Conservation (phyloP, 2,113 vertebrate genomes). For the Alexandromys fortis region DNA sequence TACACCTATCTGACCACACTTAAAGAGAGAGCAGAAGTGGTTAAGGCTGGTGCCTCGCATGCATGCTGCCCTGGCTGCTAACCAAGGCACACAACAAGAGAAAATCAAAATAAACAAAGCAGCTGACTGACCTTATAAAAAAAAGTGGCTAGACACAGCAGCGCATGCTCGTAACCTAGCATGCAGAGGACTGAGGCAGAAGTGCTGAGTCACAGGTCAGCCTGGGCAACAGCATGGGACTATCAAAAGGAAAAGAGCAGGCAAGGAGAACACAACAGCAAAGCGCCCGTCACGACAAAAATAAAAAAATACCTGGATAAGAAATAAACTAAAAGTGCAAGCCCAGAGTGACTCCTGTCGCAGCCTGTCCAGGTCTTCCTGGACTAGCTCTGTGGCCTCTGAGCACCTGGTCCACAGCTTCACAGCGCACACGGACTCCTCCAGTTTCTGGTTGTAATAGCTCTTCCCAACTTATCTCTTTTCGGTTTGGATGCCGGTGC, state of each 20-base stretch:
- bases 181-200: too few species aligned
- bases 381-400: not conserved
- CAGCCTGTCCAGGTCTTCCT: not conserved
- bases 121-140: not conserved
- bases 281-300: not conserved
- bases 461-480: not conserved
- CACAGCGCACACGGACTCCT: not conserved
- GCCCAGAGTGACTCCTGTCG: not conserved
- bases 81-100: not conserved
- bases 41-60: not conserved
- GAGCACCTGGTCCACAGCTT: not conserved
- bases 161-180: not conserved
- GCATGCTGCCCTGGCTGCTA: not conserved
- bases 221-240: too few species aligned
- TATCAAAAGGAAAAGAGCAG: not conserved
- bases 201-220: not conserved
- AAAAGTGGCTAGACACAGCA: not conserved
- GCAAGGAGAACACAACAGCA: not conserved
- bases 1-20: not conserved
- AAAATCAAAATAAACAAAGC: not conserved
- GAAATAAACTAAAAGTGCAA: not conserved
- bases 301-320: not conserved
- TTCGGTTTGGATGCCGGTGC: not conserved
- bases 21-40: not conserved
- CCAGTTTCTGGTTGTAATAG: not conserved